Base-by-base conservation (phyloP, 2,113 vertebrate species). In the Tetrao urogallus region DNA sequence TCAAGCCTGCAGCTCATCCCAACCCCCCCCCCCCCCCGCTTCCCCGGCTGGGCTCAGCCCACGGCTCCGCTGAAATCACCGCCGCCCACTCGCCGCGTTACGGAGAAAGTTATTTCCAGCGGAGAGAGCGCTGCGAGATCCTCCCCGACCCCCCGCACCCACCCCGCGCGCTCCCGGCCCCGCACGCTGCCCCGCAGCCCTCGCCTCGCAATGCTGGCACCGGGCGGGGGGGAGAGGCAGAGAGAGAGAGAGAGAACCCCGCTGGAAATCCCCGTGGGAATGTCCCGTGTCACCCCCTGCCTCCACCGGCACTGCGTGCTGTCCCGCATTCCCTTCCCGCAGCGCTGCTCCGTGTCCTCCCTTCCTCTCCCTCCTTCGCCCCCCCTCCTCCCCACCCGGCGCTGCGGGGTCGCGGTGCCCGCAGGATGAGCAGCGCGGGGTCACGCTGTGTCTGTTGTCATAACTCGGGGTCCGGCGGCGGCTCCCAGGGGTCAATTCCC, bases 211-310 rank as follows among this genome's bases (percentile, higher is more conserved):
- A 18, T 43, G 64, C 28, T 28, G 38, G 64, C 27, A 25, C 19
- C 40, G 64, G 21, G 48, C 21, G 21, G 32, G 34, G 13, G 34
- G 22, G 25, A 6, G 42, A 15, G 6, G 14, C 5, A 42, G 42
- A 42, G 42, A 42, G 14, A 42, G 13, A 42, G 40, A 42, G 42
- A 42, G 42, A 42, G 42, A 42, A 42, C 94, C 90, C 72, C 58
- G 63, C 92, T 96, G 94, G 95, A 96, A 96, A 96, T 91, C 95
- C 95, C 95, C 95, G 58, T 82, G 95, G 94, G 92, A 94, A 94
- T n/a, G 40, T 72, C 94, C 94, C 90, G 1, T 43, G 71, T 18
- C 14, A 1, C 28, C 34, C 34, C 25, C 60, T 13, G 32, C 60
- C 2, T 4, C 21, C 28, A 28, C 27, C 54, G 5, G 54, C 54